Base-by-base conservation (phyloP, 2,888 invertebrate species). In the Agelastica alni region DNA sequence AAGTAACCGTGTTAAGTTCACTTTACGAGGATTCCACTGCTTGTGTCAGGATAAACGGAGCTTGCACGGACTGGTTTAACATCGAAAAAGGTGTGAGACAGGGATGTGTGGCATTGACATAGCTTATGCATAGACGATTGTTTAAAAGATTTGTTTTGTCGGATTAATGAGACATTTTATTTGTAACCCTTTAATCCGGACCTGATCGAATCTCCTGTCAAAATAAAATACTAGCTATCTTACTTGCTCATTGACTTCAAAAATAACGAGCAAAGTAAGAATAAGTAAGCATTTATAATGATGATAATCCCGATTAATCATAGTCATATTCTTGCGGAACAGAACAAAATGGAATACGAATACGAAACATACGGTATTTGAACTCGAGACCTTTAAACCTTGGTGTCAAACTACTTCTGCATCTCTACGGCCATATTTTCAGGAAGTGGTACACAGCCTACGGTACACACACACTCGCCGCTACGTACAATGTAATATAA, bases 321-420 rank as follows among this genome's bases (percentile, higher is more conserved):
- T 67, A 70, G 70, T 71, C 71, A 64, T 64, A 54, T 45, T 43
- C 42, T 55, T 53, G 60, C 62, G 61, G 59, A 61, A 59, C 59
- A 48, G 56, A 61, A 61, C 58, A 58, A 61, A 63, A 60, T 56
- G 59, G 55, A 63, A 60, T 60, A 63, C 60, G 61, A 62, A 62
- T 45, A 49, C 41, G 46, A 26, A 61, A 60, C 69, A 68, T 67
- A 67, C 71, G 73, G 70, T 71, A 71, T 72, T 73, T 74, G 74
- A 74, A 74, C 74, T 64, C 69, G 60, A 69, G 72, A 74, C 74
- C 74, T 73, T 74, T 74, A 67, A 55, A 56, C 58, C 58, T 55
- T 56, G 61, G 66, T 70, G 72, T 71, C 71, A 70, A 70, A 66
- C 68, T 60, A 66, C 66, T 66, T 62, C 62, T 60, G 60, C 58